Percentiles rank a stretch among this genome's conserved stretches.
phyloP scores from a whole-genome alignment of 2,888 invertebrate species.

The Ormyrus pomaceus region DNA sequence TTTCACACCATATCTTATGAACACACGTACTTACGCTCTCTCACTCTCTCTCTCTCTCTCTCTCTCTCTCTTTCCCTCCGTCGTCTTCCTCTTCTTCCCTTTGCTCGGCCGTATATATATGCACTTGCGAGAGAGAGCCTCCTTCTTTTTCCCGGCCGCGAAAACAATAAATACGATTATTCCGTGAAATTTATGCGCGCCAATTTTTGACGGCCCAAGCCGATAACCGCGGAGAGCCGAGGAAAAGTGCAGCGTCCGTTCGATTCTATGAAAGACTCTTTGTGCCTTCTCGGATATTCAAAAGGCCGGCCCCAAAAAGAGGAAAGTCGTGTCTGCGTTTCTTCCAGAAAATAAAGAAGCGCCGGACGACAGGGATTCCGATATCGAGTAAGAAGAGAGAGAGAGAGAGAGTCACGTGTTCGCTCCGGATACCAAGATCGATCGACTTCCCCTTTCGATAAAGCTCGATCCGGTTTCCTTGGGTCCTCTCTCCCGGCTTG shows the following conservation, averaged over 20 bases:
- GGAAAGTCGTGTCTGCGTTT: conserved; percentile 21
- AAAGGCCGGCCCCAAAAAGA: conserved; percentile 30
- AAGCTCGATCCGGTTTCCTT: conserved; percentile 39
- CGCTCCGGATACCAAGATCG: conserved; percentile 59
- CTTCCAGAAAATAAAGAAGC: conserved; percentile 54
- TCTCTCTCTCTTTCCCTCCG: neutral
- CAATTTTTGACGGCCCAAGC: conserved; percentile 18
- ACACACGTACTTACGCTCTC: conserved; percentile 48
- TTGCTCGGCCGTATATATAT: neutral
- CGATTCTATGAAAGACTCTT: conserved; percentile 52
- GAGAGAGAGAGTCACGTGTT: neutral
- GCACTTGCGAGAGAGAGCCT: conserved; percentile 32
- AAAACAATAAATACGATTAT: neutral
- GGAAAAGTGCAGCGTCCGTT: neutral
- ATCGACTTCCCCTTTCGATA: conserved; percentile 58
- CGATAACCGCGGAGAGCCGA: neutral
- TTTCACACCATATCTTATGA: conserved; percentile 72
- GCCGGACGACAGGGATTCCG: conserved; percentile 53
- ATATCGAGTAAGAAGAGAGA: conserved; percentile 33
- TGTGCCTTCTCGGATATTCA: conserved; percentile 37
- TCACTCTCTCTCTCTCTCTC: neutral
- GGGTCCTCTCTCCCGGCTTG: neutral
- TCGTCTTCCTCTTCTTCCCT: conserved; percentile 19
- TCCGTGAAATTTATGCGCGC: conserved; percentile 37
- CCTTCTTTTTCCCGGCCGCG: conserved; percentile 29